Base-by-base conservation (phyloP, 2,888 invertebrate species). In the Andrena fulva region DNA sequence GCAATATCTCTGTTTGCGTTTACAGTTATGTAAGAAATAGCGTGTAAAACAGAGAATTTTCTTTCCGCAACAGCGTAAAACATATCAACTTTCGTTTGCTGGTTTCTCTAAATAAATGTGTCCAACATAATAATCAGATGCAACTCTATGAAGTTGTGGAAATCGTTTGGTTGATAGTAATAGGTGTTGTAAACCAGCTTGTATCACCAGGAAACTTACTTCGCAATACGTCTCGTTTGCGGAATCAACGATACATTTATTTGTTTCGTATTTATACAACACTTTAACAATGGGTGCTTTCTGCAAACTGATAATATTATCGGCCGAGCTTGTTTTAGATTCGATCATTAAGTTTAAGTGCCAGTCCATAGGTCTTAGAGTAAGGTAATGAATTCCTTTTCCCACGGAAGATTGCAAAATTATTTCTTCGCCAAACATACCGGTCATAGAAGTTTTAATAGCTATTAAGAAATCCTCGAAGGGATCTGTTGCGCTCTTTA, bases 311-410 rank as follows among this genome's bases (percentile, higher is more conserved):
- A 92, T 66, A 5, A 67, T 76, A 68, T 86, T 76, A 73, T 52
- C 42, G 31, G 85, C 70, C n/a, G 42, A 60, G 31, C 67, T 68
- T 35, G 64, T 20, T 67, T 84, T 62, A 0, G 87, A 80, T 24
- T 92, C 91, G 10, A 87, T 89, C 10, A 93, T 85, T 72, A 93
- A 72, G 82, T 91, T 89, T 42, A 94, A 85, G 76, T 91, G 88
- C 85, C 87, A 86, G 70, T 93, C 93, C 91, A 93, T 92, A 20
- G 91, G 89, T 77, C 91, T 93, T 50, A 94, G 59, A 54, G 90
- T 59, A 42, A 92, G 85, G 77, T 85, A 91, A 85, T 91, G 91
- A 60, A 74, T 83, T 48, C 83, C 87, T 48, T 90, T 89, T 6
- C 78, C 85, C 5, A 90, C 86, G n/a, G 68, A 85, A 12, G 91